Base-by-base conservation (phyloP, 1,140 invertebrate genomes). In the Euglossa dilemma region DNA sequence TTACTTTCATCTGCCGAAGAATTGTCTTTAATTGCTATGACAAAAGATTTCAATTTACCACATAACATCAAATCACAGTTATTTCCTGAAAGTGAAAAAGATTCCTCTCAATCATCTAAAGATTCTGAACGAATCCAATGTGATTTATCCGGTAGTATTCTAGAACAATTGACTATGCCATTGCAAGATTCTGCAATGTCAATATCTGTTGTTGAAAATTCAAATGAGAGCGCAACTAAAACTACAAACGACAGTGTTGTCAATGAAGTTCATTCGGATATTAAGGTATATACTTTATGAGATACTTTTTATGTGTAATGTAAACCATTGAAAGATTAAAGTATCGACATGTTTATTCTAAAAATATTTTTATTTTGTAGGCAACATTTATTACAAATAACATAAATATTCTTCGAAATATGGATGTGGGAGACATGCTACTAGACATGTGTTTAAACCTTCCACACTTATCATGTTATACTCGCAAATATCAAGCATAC, bases 341-440 rank as follows among this genome's bases (percentile, higher is more conserved):
- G 52, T 69, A 20, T 56, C 73, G 6, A 14, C 77, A 67, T 63
- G 6, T 80, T 72, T 64, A 6, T 67, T 61, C n/a, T 80, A 20
- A 74, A 25, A 54, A 61, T 57, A 11, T 36, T 82, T 52, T 81
- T 79, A 79, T 84, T 74, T 93, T 93, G n/a, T 85, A 95, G 94
- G 90, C 92, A 79, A 91, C 94, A 57, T 95, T 95, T 72, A 92
- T 94, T 56, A 89, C 94, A 45, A 95, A 94, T 82, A 95, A 95
- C 83, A 93, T 95, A 72, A 94, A 91, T 52, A 94, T 94, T 52
- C 93, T 98, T 25, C 95, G 97, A 87, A 95, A 95, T 91, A 94
- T 98, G 80, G 95, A 96, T 87, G 97, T 97, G n/a, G 97, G 97
- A 12, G 96, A 97, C 85, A 96, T 96, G 25, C 92, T 98, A n/a